These are phyloP conservation scores for Uria lomvia DNA, from an alignment of 2,113 vertebrate genomes.

Conservation along the genomic window DNA sequence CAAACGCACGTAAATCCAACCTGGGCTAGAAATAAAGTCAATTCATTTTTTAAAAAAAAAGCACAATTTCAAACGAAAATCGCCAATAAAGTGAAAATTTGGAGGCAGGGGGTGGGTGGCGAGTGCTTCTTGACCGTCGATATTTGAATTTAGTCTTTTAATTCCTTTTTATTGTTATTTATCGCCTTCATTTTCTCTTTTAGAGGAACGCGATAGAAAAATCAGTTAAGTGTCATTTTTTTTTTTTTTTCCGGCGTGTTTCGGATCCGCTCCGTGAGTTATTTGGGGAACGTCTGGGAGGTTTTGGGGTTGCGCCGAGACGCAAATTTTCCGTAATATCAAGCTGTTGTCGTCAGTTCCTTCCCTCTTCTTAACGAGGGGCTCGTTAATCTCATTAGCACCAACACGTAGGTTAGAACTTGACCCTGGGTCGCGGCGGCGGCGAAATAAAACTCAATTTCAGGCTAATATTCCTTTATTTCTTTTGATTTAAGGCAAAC, in stretches of 20 bases:
- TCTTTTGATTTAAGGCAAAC: not conserved
- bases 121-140: too few species aligned
- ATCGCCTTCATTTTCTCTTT: not conserved
- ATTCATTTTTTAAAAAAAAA: not conserved
- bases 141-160: not conserved
- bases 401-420: rapidly evolving
- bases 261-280: rapidly evolving
- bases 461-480: not conserved
- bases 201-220: not conserved
- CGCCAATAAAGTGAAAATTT: not conserved
- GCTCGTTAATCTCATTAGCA: not conserved
- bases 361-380: not conserved
- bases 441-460: not conserved
- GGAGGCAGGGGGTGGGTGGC: rapidly evolving
- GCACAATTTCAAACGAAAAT: not conserved
- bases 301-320: not conserved
- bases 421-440: not conserved
- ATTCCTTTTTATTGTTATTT: not conserved
- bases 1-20: rapidly evolving
- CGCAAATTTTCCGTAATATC: not conserved
- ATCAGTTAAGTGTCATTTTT: not conserved
- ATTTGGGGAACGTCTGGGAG: not conserved
- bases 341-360: too few species aligned
- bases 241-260: not conserved
- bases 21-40: not conserved